Evolutionary conservation across 1,140 invertebrate species (phyloP).

Genomic region (Heliothis virescens): DNA sequence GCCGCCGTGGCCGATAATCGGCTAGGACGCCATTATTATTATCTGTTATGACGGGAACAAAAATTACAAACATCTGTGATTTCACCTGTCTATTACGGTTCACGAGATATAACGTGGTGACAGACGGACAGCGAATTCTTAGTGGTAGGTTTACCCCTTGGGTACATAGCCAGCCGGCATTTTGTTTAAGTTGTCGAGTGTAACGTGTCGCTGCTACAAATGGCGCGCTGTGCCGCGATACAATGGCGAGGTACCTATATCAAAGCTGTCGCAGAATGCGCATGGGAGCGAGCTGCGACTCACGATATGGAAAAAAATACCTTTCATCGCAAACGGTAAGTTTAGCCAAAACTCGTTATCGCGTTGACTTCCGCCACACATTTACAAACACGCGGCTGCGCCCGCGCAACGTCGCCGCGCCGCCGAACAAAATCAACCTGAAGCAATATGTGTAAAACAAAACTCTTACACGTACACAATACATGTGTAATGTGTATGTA

Average conservation of each 20-base stretch:
- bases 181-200: conserved; percentile 6
- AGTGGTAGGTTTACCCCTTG: too few relatives aligned
- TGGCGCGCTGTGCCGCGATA: background rate
- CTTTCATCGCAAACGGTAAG: background rate
- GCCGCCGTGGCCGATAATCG: too few relatives aligned
- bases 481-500: too few relatives aligned
- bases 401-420: background rate
- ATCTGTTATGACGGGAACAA: too few relatives aligned
- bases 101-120: too few relatives aligned
- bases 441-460: background rate
- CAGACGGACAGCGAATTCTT: too few relatives aligned
- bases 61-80: too few relatives aligned
- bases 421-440: conserved; percentile 19
- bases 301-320: conserved; percentile 10
- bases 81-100: too few relatives aligned
- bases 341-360: conserved; percentile 17
- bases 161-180: background rate
- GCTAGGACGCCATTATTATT: too few relatives aligned
- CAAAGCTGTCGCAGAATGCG: conserved; percentile 12
- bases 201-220: background rate
- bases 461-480: too few relatives aligned
- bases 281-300: background rate
- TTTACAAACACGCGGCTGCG: conserved; percentile 20
- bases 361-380: conserved; percentile 13
- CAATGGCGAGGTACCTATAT: conserved; percentile 7